Evolutionary conservation across 1,140 invertebrate species (phyloP), one percentile per base, ranked within the genome.

Genomic region (Aphis craccivora): DNA sequence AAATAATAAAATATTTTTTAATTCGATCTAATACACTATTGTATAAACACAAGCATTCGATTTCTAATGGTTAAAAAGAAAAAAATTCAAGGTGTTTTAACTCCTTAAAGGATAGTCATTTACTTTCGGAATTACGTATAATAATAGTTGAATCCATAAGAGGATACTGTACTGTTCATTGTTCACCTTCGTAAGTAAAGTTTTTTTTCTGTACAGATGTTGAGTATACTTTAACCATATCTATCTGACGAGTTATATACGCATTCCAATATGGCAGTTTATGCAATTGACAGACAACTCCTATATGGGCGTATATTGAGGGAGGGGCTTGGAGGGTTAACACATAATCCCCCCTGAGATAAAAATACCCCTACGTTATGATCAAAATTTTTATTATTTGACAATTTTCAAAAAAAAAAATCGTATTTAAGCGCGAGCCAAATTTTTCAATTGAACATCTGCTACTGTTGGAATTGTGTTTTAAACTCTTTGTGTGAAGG

Each of bases 241-340:
- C 40, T 90, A 90, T 67, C 89, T 67, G 55, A 90, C 89, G 55
- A 90, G 89, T 90, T 90, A 90, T 90, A 55, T 67, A 43, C 89
- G 55, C 89, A 90, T 90, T 90, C 89, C 89, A 67, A 90, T 90
- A 90, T 67, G 89, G 89, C 89, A 90, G 89, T 90, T 90, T 67
- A 43, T 67, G 89, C 89, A 67, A 67, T 43, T 90, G 89, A 90
- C 89, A 90, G 89, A 90, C 89, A 67, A 90, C 89, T 67, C 0
- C 8, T 20, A 67, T 67, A 90, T 90, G 89, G 89, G 37, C 89
- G 89, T 90, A 88, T 48, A 45, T 86, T 86, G 14, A 20, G 25
- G 14, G n/a, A 37, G 87, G 35, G 87, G 48, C n/a, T 53, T 53
- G 37, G 25, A 30, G 48, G 88, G 88, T 89, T 53, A 89, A 89